Conservation (phyloP, 53 echinoderm and acorn worm genomes). For the Holothuria leucospilota region DNA sequence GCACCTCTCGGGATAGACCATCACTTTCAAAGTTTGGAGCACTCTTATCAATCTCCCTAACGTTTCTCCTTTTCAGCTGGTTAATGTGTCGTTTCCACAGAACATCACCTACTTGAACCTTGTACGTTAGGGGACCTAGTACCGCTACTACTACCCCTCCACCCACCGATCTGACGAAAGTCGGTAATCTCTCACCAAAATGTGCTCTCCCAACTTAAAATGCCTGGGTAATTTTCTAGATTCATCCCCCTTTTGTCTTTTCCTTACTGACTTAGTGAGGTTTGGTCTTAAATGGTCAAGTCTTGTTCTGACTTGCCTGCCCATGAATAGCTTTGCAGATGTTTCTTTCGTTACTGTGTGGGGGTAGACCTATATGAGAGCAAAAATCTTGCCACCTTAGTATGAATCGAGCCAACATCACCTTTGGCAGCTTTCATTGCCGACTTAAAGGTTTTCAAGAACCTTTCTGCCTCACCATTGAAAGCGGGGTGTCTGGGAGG, state of each 20-base stretch:
- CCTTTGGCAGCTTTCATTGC: constrained; percentile 1
- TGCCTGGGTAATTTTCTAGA: background rate
- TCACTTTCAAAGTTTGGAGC: background rate
- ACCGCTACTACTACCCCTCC: background rate
- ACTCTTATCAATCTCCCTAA: background rate
- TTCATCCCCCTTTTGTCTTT: background rate
- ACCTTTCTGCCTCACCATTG: constrained; percentile 37
- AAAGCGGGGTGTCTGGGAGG: constrained; percentile 23
- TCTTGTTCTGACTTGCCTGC: background rate
- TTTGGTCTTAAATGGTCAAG: background rate
- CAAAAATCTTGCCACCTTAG: constrained; percentile 20
- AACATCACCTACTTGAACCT: background rate
- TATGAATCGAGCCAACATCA: constrained; percentile 37
- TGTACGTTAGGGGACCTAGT: background rate
- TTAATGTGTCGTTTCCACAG: constrained; percentile 3
- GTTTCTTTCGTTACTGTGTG: constrained; percentile 22
- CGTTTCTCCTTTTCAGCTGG: background rate
- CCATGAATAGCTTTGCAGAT: constrained; percentile 30
- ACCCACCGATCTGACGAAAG: background rate
- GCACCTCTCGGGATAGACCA: background rate
- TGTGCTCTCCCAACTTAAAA: background rate
- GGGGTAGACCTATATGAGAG: constrained; percentile 22
- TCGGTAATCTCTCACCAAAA: background rate
- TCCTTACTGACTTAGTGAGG: background rate
- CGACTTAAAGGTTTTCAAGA: constrained; percentile 25